Conservation (phyloP, 2,888 invertebrate species). For the Alloscopus bannaensis region DNA sequence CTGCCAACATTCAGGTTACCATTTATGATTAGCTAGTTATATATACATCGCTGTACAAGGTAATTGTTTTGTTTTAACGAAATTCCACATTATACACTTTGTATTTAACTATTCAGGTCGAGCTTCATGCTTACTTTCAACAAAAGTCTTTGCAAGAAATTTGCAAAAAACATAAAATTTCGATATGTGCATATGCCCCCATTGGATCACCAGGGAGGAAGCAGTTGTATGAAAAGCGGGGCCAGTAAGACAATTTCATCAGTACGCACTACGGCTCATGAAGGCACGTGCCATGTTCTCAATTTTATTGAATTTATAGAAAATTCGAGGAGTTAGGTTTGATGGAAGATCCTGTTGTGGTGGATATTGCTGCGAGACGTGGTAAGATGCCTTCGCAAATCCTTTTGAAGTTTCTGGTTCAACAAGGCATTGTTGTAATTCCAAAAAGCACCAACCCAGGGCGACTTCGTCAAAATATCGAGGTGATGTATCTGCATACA, state of each 20-base stretch:
- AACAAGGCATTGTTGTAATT: conserved; percentile 84
- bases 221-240: conserved; percentile 46
- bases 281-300: too few relatives aligned
- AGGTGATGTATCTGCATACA: conserved; percentile 75
- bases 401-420: conserved; percentile 83
- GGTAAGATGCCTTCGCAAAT: conserved; percentile 86
- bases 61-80: background rate
- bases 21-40: background rate
- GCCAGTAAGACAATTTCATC: conserved; percentile 59
- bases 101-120: conserved; percentile 50
- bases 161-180: conserved; percentile 63
- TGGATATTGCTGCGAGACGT: conserved; percentile 76
- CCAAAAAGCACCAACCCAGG: conserved; percentile 88
- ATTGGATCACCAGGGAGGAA: conserved; percentile 79
- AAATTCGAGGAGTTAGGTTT: conserved; percentile 58
- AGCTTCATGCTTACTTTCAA: conserved; percentile 68
- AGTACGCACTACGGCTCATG: too few relatives aligned
- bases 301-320: conserved; percentile 37
- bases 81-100: conserved; percentile 6
- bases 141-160: conserved; percentile 58
- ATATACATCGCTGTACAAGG: too few relatives aligned
- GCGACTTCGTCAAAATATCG: conserved; percentile 85
- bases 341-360: conserved; percentile 75
- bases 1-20: conserved; percentile 77
- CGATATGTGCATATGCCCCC: conserved; percentile 58